These are phyloP conservation scores for Scelioninae gen. 1 DNA, from an alignment of 2,888 invertebrate genomes.

Conservation along the genomic window DNA sequence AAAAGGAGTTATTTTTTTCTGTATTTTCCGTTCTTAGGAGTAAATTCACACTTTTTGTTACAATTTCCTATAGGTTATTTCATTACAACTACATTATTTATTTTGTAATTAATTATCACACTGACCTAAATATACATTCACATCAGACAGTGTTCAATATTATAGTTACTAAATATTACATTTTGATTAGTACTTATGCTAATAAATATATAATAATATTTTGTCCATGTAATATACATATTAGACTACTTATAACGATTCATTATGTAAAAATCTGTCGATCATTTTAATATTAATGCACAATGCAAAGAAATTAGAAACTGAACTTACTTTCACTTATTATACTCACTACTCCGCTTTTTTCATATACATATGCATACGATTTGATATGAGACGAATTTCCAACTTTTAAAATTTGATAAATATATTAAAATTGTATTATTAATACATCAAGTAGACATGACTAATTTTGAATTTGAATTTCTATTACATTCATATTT, in stretches of 20 bases:
- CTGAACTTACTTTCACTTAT: constrained; percentile 49
- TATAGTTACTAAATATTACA: too few relatives aligned
- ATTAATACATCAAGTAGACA: background rate
- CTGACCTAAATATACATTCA: constrained; percentile 1
- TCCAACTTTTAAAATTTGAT: background rate
- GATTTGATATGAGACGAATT: constrained; percentile 11
- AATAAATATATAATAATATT: constrained; percentile 11
- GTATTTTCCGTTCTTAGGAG: too few relatives aligned
- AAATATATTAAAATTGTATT: constrained; percentile 4
- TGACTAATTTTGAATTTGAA: too few relatives aligned
- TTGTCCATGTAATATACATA: constrained; percentile 16
- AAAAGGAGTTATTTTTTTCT: constrained; percentile 27
- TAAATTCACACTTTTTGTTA: too few relatives aligned
- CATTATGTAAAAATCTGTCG: constrained; percentile 46
- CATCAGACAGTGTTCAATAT: too few relatives aligned
- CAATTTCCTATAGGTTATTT: too few relatives aligned
- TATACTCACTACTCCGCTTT: constrained; percentile 22
- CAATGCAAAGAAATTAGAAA: constrained; percentile 61
- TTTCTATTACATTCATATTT: constrained; percentile 29
- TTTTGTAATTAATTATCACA: constrained; percentile 1
- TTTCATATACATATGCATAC: background rate
- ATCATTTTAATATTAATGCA: constrained; percentile 50
- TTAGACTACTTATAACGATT: constrained; percentile 1
- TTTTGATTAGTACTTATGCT: constrained; percentile 5
- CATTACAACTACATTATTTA: background rate